phyloP scores from a whole-genome alignment of 2,113 vertebrate species.

The Triplophysa dalaica region DNA sequence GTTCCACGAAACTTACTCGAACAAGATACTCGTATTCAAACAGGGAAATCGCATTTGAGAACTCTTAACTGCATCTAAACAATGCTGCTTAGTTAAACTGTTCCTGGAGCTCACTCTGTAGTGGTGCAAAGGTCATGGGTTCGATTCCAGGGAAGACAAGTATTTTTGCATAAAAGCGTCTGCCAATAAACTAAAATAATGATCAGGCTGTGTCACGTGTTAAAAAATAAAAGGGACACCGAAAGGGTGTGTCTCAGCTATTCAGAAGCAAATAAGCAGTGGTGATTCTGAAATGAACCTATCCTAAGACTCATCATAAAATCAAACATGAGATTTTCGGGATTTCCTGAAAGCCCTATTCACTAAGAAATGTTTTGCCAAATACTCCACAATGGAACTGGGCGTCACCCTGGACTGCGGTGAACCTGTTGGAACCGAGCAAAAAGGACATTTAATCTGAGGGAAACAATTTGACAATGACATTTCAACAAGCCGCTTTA shows the following conservation, averaged over 20 bases:
- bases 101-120: too few relatives aligned
- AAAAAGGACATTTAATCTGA: constrained; percentile 24
- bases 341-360: constrained; percentile 30
- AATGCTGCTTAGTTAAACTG: neutral
- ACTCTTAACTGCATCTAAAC: neutral
- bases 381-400: constrained; percentile 15
- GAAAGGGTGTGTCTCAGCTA: neutral
- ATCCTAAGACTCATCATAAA: neutral
- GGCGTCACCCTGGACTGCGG: neutral
- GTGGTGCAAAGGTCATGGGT: too few relatives aligned
- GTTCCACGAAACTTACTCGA: constrained; percentile 23
- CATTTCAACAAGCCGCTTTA: neutral
- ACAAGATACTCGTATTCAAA: constrained; percentile 8
- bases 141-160: neutral
- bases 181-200: too few relatives aligned
- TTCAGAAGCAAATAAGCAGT: constrained; percentile 6
- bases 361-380: neutral
- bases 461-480: constrained; percentile 6
- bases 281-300: neutral
- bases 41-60: neutral
- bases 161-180: neutral
- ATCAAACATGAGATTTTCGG: constrained; percentile 16
- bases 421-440: constrained; percentile 7
- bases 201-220: neutral
- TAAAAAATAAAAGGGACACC: neutral